Evolutionary conservation across 2,888 invertebrate genomes (phyloP), one percentile per base, ranked within the genome.

Genomic region (Melieria omissa): DNA sequence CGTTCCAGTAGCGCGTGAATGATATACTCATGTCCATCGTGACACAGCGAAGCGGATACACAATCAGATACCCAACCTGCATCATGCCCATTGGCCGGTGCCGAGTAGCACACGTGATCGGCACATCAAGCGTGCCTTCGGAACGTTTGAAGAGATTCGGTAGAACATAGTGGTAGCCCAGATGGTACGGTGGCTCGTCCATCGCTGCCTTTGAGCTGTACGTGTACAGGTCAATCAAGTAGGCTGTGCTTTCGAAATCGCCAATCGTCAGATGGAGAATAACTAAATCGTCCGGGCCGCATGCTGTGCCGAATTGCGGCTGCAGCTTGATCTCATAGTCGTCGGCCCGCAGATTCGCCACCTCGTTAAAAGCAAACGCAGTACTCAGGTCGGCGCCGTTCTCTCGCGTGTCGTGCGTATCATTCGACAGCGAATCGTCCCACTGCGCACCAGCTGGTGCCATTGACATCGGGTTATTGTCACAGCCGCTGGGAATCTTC

Each of bases 111-210:
- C 91, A 91, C 58, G 95, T 95, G 46, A 98, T 94, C n/a, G 97
- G 96, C 74, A 96, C 89, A 78, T 94, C 92, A 29, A 93, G 86
- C 45, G 89, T 88, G 7, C 95, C 96, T 80, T 93, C 92, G 57
- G 95, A 95, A 47, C 91, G 89, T 80, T 93, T 93, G 74, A 96
- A 88, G 79, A 93, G 92, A 82, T 93, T 93, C 8, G 97, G 97
- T 80, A 98, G 88, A 76, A 98, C 90, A 88, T 97, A 96, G 82
- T 95, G 94, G 84, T 95, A 97, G 12, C 97, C 97, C 71, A 96
- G 89, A 88, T 96, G 96, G 81, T 90, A 91, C 4, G 96, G 96
- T 45, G 93, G 92, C 77, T 93, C 93, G 73, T 91, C 92, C 57
- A 89, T 87, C 44, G 85, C 87, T 60, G 88, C 89, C 78, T 90